Evolutionary conservation across 2,888 invertebrate genomes (phyloP), one percentile per base, ranked within the genome.

Genomic region (Corythucha ciliata): DNA sequence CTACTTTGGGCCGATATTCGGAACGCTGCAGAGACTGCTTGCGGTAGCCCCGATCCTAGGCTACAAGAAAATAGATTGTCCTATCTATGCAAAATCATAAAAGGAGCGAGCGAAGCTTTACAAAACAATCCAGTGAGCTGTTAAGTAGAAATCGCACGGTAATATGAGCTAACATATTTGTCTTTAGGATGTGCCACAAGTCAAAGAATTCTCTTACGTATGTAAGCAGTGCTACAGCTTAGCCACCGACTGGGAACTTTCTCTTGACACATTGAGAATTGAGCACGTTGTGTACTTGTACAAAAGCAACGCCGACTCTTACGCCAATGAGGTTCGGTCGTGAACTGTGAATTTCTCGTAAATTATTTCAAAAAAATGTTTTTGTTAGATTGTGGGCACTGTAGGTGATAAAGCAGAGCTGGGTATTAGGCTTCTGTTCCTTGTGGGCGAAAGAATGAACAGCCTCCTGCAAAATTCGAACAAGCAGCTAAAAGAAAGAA

Each of bases 371-470:
- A 1, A 18, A 33, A 21, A 20, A 29, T 12, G n/a, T 39, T 48
- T 24, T 42, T 57, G 59, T 20, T 57, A 81, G 71, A 70, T 83
- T 44, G 69, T 86, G 25, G 68, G 75, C 12, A 71, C 78, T 18
- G 76, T 90, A 4, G 76, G 74, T 50, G 81, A 86, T 55, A 76
- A 78, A n/a, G 78, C 78, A 60, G 69, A 74, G 36, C 67, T 92
- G 52, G 79, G 87, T 8, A 72, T 76, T 1, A 77, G 83, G 57
- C 70, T 94, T 53, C 68, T 92, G 22, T 77, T 81, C 22, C 78
- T 93, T 48, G 85, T 83, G n/a, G 88, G 85, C 5, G 81, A 84
- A 65, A 75, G 93, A 58, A 69, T 93, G 54, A 79, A 80, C 66
- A 74, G 79, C 39, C 78, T 74, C 59, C 73, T 80, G 60, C 76